Base-by-base conservation (phyloP, 2,113 vertebrate species). In the Callaeas wilsoni region DNA sequence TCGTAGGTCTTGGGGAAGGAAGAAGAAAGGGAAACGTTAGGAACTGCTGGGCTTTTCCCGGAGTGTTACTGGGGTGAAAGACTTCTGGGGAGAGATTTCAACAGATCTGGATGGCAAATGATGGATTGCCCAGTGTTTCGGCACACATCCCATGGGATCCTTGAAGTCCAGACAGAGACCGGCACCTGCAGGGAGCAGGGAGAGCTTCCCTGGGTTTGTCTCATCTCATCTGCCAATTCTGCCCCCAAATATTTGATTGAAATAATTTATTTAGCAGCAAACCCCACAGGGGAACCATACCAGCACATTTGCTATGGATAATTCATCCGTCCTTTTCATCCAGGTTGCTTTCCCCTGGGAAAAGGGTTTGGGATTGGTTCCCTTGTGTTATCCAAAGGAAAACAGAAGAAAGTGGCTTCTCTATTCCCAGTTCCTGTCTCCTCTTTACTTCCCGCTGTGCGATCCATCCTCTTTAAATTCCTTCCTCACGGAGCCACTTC, bases 1-100 rank as follows among this genome's bases (percentile, higher is more conserved):
- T 99, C 99, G 1, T 99, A 99, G 63, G 99, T 99, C 99, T 99
- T 90, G 13, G 42, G 42, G 55, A 50, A 89, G 50, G 42, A 82
- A 74, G 9, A 32, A 78, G 30, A 68, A 53, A 84, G 4, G 70
- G 1, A 8, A n/a, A 32, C 0, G 13, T 91, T 15, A 83, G 85
- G 37, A 20, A 19, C 22, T 18, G 53, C n/a, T 25, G 35, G 33
- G 80, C 10, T 75, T 26, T 17, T 3, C 37, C 10, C 10, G n/a
- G 9, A 16, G 27, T 1, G 7, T 5, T 15, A 12, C 11, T 6
- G 53, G 39, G 8, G 6, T 42, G 9, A 20, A 39, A 41, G n/a
- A 27, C 4, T 30, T 23, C 63, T 50, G 33, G 23, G 57, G 59
- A 77, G 53, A 14, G 44, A 26, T 27, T 37, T 52, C 4, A 17